Evolutionary conservation across 2,888 invertebrate genomes (phyloP), one percentile per base, ranked within the genome.

Genomic region (Isotomurus palustris): DNA sequence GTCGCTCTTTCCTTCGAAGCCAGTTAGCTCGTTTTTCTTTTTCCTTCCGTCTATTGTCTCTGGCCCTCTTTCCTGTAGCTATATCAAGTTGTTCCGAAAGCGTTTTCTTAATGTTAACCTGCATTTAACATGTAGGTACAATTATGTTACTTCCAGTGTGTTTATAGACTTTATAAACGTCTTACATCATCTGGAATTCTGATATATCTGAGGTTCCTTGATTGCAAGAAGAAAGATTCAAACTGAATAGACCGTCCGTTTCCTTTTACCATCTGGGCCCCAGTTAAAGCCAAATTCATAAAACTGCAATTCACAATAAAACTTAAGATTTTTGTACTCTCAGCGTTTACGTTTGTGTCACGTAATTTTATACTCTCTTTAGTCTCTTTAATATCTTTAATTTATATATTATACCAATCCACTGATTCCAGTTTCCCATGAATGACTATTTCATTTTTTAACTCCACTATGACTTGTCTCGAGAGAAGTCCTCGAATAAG

Each of bases 181-280:
- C 53, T 53, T 54, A 66, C 66, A 49, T 66, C 55, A 43, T 60
- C 63, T 2, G 66, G 62, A 35, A 66, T 63, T 4, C 59, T 32
- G 10, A 66, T 48, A 41, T 66, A 66, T 3, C 66, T 58, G 12
- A 66, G 14, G n/a, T 60, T 58, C 44, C 63, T 66, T 19, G 56
- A 45, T 57, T 66, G 60, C 5, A 66, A 38, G 38, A 66, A 66
- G 53, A 66, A 63, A 53, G 58, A 61, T n/a, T 66, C 63, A 24
- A 66, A 66, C n/a, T 53, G 38, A 5, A 43, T 58, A 19, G 44
- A 53, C 22, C 24, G 56, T 14, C 66, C 63, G 24, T 61, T 60
- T 3, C 38, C 38, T 24, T 45, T 58, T 21, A 56, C 56, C 66
- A 66, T 60, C 19, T 52, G 19, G 3, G 59, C 66, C 10, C 52